A percentile compares a stretch with the other conserved stretches of the same genome.
Conservation (phyloP, 2,113 vertebrate genomes). For the Phocoena sinus region DNA sequence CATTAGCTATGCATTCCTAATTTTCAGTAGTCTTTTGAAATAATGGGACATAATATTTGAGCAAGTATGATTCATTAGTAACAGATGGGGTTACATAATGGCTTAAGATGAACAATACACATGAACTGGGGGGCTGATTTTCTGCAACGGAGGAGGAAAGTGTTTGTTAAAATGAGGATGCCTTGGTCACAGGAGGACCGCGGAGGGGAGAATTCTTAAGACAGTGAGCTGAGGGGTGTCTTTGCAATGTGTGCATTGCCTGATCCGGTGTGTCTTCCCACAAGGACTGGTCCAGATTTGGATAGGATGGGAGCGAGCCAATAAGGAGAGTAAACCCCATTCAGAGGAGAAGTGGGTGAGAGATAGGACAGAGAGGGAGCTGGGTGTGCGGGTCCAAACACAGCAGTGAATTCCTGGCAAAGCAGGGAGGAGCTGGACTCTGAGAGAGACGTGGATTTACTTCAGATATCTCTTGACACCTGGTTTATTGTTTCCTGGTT, state of each 20-base stretch:
- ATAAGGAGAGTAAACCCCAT: not conserved
- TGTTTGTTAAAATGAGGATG: not conserved
- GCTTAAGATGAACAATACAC: accelerated
- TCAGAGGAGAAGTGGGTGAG: accelerated
- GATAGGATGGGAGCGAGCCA: not conserved
- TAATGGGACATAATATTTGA: not conserved
- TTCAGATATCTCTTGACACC: accelerated
- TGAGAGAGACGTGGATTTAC: accelerated
- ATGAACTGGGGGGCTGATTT: not conserved
- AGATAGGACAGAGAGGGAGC: accelerated
- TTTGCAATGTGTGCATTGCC: accelerated
- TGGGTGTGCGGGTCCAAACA: accelerated
- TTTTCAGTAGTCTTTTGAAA: not conserved
- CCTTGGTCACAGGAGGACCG: accelerated
- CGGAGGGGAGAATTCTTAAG: accelerated
- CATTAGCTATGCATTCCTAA: not conserved
- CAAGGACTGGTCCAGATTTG: accelerated
- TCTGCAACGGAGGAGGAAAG: not conserved
- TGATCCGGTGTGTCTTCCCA: accelerated
- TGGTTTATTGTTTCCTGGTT: accelerated
- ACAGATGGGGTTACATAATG: not conserved
- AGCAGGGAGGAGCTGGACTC: not conserved
- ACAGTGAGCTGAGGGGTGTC: not conserved
- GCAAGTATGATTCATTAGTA: not conserved
- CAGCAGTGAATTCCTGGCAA: accelerated